phyloP scores from a whole-genome alignment of 1,140 invertebrate genomes.

The Penaeus chinensis region DNA sequence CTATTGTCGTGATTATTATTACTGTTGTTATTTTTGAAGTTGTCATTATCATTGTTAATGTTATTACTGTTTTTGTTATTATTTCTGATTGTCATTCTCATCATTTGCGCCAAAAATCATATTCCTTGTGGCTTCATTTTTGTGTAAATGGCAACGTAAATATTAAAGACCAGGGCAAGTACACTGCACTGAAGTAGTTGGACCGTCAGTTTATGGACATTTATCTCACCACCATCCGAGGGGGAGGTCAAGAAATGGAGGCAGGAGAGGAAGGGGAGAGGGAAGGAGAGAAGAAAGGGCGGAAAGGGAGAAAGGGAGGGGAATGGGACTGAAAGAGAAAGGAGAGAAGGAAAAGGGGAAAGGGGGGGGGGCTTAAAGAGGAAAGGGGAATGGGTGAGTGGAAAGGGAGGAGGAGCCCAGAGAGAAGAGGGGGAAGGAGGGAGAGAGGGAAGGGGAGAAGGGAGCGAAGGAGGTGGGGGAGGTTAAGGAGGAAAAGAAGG shows the following conservation, averaged over 20 bases:
- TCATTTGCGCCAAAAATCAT: background rate
- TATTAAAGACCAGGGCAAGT: too few species aligned
- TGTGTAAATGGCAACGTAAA: too few species aligned
- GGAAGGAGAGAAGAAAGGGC: background rate
- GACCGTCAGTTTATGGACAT: too few species aligned
- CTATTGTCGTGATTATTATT: conserved; percentile 15
- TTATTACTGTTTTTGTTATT: conserved; percentile 17
- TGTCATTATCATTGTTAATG: background rate
- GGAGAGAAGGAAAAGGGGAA: background rate
- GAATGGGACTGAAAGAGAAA: background rate
- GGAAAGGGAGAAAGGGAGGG: background rate
- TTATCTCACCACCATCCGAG: background rate
- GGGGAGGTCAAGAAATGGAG: too few species aligned
- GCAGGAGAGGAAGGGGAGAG: background rate
- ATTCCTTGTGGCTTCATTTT: too few species aligned
- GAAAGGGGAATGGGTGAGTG: background rate
- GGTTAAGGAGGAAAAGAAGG: background rate
- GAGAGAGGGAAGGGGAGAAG: background rate
- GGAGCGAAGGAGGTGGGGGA: background rate
- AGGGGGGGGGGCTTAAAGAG: background rate
- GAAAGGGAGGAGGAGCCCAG: background rate
- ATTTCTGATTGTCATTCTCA: background rate
- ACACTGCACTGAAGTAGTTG: too few species aligned
- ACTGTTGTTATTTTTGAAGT: background rate
- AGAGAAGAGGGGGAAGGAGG: background rate